Conservation (phyloP, 2,113 vertebrate species). For the Cygnus atratus region DNA sequence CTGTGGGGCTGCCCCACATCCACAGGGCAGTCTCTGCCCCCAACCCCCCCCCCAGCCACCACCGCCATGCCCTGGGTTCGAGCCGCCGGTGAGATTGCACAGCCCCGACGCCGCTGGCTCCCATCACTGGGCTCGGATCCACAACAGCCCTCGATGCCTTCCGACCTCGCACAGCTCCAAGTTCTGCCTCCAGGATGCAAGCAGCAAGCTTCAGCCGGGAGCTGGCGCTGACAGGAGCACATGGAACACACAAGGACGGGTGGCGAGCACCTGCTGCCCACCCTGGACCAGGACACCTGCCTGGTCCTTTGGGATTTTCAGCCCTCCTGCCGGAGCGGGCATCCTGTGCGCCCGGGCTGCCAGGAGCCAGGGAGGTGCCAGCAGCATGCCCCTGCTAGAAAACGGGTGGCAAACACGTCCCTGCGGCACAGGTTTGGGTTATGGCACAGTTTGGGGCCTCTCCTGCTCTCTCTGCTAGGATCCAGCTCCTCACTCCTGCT, state of each 20-base stretch:
- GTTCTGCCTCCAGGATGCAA: background rate
- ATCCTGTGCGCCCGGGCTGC: background rate
- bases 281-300: background rate
- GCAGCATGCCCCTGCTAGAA: background rate
- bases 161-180: background rate
- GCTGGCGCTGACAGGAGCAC: background rate
- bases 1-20: accelerated
- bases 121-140: background rate
- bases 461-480: accelerated
- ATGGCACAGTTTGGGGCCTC: background rate
- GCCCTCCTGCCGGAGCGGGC: background rate
- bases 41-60: background rate
- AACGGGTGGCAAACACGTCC: background rate
- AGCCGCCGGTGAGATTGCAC: accelerated
- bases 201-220: background rate
- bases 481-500: background rate
- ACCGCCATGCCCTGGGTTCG: background rate
- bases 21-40: background rate
- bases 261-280: background rate
- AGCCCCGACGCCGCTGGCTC: background rate
- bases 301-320: background rate
- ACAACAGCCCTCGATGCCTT: background rate
- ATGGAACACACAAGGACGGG: background rate
- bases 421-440: background rate
- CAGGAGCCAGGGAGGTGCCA: background rate